These are phyloP conservation scores for Muricea muricata DNA, from an alignment of 92 coral and sea anemone genomes.

Conservation along the genomic window DNA sequence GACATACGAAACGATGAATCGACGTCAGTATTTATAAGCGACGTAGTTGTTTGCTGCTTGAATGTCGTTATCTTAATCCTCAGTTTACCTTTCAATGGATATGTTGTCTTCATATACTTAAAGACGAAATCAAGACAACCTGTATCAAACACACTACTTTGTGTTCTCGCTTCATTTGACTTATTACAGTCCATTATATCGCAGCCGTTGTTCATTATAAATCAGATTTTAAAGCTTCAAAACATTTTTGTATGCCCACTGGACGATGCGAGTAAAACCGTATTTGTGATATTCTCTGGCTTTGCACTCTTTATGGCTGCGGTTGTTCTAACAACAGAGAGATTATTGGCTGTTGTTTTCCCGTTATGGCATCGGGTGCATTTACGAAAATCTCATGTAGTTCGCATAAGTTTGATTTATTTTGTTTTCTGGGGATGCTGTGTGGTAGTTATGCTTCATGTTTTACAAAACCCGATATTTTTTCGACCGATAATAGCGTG, in stretches of 20 bases:
- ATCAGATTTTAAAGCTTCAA: neutral
- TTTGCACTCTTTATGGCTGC: neutral
- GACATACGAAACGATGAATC: neutral
- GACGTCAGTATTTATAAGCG: neutral
- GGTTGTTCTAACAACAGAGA: neutral
- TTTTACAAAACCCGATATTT: too few species aligned
- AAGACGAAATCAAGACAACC: neutral
- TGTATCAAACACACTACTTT: neutral
- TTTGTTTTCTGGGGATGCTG: neutral
- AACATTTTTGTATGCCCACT: neutral
- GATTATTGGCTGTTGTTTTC: neutral
- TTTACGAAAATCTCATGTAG: neutral
- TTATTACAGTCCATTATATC: neutral
- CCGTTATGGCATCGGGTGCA: neutral
- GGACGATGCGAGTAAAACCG: neutral
- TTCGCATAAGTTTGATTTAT: neutral
- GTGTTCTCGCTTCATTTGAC: neutral
- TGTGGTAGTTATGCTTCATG: neutral
- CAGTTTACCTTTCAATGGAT: neutral
- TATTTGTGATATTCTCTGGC: neutral
- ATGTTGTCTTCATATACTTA: neutral
- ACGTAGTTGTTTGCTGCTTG: neutral
- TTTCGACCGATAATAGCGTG: neutral
- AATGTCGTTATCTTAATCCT: neutral
- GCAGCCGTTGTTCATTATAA: neutral